phyloP scores from a whole-genome alignment of 1,140 invertebrate genomes.

The Drosophila ambigua region DNA sequence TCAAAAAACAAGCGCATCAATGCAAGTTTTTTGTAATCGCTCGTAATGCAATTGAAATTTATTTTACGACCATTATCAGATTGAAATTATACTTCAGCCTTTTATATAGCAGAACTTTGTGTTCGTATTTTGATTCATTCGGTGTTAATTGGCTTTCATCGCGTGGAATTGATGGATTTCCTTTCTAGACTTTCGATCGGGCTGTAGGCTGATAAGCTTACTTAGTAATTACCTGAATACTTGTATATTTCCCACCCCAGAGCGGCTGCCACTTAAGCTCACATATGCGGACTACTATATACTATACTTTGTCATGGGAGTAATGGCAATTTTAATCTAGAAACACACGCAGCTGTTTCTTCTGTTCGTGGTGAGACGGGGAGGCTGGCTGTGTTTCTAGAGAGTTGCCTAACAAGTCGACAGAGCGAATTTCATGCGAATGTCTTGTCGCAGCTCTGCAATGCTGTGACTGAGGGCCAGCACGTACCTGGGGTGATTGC shows the following conservation, averaged over 20 bases:
- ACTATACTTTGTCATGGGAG: not conserved
- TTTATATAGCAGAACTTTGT: slow-evolving; percentile 17
- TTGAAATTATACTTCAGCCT: slow-evolving; percentile 24
- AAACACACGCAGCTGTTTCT: slow-evolving; percentile 21
- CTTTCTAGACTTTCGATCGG: not conserved
- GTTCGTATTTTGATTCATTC: not conserved
- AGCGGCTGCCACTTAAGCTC: not conserved
- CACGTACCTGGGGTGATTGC: not conserved
- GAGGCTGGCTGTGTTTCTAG: too few species aligned
- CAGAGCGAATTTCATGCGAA: slow-evolving; percentile 4
- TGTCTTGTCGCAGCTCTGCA: not conserved
- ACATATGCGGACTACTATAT: not conserved
- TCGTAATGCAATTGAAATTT: slow-evolving; percentile 39
- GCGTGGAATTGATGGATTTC: slow-evolving; percentile 13
- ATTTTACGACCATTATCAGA: slow-evolving; percentile 35
- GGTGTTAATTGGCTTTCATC: too few species aligned
- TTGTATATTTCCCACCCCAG: not conserved
- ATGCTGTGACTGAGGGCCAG: not conserved
- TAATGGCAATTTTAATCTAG: slow-evolving; percentile 14
- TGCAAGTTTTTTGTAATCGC: slow-evolving; percentile 25
- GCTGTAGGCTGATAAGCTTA: slow-evolving; percentile 16
- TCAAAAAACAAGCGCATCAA: slow-evolving; percentile 21
- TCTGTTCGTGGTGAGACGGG: not conserved
- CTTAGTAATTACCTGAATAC: not conserved
- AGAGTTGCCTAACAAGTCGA: slow-evolving; percentile 12